Percentiles rank a stretch among this genome's conserved stretches.
Conservation (phyloP, 2,113 vertebrate species). For the Aythya baeri region DNA sequence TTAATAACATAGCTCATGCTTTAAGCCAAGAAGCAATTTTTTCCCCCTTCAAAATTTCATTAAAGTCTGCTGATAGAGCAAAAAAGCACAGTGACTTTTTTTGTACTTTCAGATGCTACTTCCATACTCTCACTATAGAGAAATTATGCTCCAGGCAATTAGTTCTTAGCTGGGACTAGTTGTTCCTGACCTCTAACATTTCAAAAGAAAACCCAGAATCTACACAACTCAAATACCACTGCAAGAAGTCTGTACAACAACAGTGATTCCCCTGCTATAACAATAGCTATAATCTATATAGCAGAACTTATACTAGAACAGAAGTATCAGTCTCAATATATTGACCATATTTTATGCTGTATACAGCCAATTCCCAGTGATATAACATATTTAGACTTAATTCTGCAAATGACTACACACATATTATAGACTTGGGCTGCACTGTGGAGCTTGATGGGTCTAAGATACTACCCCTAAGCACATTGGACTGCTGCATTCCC, state of each 20-base stretch:
- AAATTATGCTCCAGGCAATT: slow-evolving; percentile 14
- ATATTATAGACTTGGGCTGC: background rate
- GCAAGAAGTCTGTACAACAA: background rate
- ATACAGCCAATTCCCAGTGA: background rate
- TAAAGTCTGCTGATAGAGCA: slow-evolving; percentile 54
- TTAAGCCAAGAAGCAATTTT: slow-evolving; percentile 40
- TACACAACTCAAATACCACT: background rate
- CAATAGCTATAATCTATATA: background rate
- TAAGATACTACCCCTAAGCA: background rate
- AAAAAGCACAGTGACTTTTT: slow-evolving; percentile 23
- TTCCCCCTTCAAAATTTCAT: slow-evolving; percentile 45
- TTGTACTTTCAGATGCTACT: slow-evolving; percentile 14
- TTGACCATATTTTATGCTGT: background rate
- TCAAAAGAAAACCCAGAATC: background rate
- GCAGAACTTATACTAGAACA: background rate
- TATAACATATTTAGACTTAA: background rate
- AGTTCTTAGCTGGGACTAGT: background rate
- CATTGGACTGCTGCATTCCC: fast-evolving
- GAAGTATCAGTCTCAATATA: background rate
- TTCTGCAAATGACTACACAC: background rate
- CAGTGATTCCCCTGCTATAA: background rate
- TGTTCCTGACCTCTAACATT: background rate
- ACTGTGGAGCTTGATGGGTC: background rate
- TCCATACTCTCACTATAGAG: background rate
- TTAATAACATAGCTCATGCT: slow-evolving; percentile 27